Percentiles rank a stretch among this genome's conserved stretches.
These are phyloP conservation scores for Rissa tridactyla DNA, from an alignment of 2,113 vertebrate genomes.

Conservation along the genomic window DNA sequence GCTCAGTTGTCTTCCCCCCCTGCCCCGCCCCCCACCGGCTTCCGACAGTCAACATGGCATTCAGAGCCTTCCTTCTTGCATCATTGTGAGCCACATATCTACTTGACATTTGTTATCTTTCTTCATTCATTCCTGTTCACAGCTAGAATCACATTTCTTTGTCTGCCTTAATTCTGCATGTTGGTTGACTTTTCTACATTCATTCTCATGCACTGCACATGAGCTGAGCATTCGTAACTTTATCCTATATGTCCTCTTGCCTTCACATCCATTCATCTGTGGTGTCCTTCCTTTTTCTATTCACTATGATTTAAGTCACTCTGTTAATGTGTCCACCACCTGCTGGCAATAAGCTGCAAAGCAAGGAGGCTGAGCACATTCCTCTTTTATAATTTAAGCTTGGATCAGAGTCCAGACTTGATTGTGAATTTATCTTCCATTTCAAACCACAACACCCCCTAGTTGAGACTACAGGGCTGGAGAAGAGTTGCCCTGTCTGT, in stretches of 20 bases:
- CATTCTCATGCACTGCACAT: neutral
- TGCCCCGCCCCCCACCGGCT: no score
- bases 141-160: neutral
- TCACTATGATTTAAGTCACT: neutral
- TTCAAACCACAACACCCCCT: neutral
- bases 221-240: neutral
- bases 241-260: neutral
- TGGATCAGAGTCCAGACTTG: neutral
- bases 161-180: neutral
- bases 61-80: neutral
- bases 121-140: neutral
- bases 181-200: neutral
- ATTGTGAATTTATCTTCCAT: neutral
- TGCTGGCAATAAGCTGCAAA: neutral
- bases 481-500: neutral
- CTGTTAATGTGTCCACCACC: neutral
- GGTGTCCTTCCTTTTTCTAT: neutral
- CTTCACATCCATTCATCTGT: neutral
- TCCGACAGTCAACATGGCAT: neutral
- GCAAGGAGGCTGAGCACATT: neutral
- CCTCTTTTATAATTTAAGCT: neutral
- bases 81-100: neutral
- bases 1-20: neutral
- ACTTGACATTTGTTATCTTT: neutral
- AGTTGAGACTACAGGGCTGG: neutral